Conservation (phyloP, 1,140 invertebrate species). For the Augochlora pura region DNA sequence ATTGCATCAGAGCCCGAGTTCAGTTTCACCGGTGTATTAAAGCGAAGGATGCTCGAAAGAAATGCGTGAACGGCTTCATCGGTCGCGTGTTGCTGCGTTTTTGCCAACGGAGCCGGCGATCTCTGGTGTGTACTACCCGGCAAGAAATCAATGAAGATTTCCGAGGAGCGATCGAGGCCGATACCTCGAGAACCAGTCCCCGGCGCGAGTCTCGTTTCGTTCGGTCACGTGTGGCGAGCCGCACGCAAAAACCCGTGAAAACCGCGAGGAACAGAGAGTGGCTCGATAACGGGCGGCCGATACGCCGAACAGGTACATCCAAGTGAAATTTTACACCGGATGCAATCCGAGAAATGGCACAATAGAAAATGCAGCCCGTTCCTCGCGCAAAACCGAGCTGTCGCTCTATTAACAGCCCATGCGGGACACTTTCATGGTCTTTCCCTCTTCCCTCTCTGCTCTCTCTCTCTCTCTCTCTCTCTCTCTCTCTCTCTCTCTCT, state of each 20-base stretch:
- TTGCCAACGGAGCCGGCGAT: background rate
- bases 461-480: background rate
- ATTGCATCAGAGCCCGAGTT: background rate
- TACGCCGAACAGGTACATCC: background rate
- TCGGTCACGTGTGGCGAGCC: conserved; percentile 46
- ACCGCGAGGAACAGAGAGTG: conserved; percentile 10
- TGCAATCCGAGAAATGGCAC: conserved; percentile 38
- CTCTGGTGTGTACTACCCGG: too few relatives aligned
- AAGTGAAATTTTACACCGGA: conserved; percentile 57
- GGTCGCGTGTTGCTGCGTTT: background rate
- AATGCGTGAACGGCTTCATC: background rate
- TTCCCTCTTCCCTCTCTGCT: too few relatives aligned
- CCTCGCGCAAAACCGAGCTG: conserved; percentile 9
- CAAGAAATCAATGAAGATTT: conserved; percentile 18
- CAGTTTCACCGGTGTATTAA: background rate
- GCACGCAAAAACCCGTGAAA: conserved; percentile 45
- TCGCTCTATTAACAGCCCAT: conserved; percentile 42
- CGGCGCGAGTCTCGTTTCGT: background rate
- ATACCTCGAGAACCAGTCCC: conserved; percentile 10
- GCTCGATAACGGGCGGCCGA: conserved; percentile 42
- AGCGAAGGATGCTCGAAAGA: background rate
- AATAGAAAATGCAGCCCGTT: conserved; percentile 43
- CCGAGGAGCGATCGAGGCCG: background rate
- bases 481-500: background rate
- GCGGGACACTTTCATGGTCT: conserved; percentile 53